phyloP scores from a whole-genome alignment of 2,113 vertebrate species.

The Macquaria ambigua region DNA sequence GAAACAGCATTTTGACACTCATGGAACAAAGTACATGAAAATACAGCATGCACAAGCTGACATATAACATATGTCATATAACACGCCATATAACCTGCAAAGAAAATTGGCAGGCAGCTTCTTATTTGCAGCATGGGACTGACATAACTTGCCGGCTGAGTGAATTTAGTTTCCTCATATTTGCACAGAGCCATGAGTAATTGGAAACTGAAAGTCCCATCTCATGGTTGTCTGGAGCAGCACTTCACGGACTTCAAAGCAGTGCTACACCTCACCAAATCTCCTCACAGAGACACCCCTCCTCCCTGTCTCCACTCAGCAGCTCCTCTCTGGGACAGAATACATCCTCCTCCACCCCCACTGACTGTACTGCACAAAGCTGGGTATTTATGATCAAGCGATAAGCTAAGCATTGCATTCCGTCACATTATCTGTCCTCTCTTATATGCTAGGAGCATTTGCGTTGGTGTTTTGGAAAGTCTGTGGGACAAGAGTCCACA shows the following conservation, averaged over 20 bases:
- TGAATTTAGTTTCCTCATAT: slow-evolving; percentile 31
- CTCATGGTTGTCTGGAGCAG: slow-evolving; percentile 48
- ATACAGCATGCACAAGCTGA: not conserved
- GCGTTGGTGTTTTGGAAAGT: slow-evolving; percentile 6
- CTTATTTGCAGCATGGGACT: not conserved
- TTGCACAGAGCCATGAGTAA: slow-evolving; percentile 32
- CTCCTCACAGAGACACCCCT: slow-evolving; percentile 13
- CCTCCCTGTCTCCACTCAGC: not conserved
- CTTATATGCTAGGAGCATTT: not conserved
- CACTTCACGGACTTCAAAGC: slow-evolving; percentile 56
- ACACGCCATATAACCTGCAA: not conserved
- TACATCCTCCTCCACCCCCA: not conserved
- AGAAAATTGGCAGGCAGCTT: not conserved
- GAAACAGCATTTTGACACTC: not conserved
- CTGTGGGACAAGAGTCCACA: slow-evolving; percentile 13
- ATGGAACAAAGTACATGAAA: not conserved
- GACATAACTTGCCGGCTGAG: slow-evolving; percentile 13
- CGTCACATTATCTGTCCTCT: slow-evolving; percentile 21
- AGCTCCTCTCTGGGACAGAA: not conserved
- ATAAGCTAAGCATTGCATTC: slow-evolving; percentile 39
- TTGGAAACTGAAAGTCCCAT: slow-evolving; percentile 41
- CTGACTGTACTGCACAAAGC: slow-evolving; percentile 2
- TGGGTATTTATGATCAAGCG: slow-evolving; percentile 37
- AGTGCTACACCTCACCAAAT: slow-evolving; percentile 6
- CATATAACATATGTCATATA: not conserved